Base-by-base conservation (phyloP, 2,888 invertebrate species). In the Caenorhabditis sp. region DNA sequence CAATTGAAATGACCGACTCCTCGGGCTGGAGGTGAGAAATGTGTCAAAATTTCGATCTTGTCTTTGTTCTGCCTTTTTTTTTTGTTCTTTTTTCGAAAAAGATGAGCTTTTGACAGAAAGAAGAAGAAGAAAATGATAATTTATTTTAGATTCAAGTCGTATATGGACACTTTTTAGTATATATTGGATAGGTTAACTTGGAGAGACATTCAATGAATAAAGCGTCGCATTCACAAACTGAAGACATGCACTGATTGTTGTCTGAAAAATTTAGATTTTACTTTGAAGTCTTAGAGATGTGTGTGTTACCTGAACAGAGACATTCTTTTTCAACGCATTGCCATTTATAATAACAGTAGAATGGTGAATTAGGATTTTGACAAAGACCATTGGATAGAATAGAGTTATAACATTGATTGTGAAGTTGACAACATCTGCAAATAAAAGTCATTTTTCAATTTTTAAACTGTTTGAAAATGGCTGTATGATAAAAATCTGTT, bases 301-400 rank as follows among this genome's bases (percentile, higher is more conserved):
- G 4, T 31, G 31, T 7, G 31, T 10, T 25, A 74, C 74, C 59
- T 25, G 43, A 49, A 57, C 74, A 74, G 0, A 58, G 20, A 5
- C 49, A 59, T 12, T 59, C 17, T 20, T 52, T 36, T 10, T 56
- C 50, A 4, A 65, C 31, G 43, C 74, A 74, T 31, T 67, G 26
- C 74, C 74, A 74, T 25, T 63, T 67, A 50, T 74, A 74, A 8
- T 67, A 54, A 27, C 74, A 74, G 26, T 61, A 74, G 31, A 61
- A 74, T 36, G 74, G 74, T 25, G 70, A 43, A 58, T 70, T 70
- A 10, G 56, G 54, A 25, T 70, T 74, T 49, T 69, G 58, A 21
- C 74, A 74, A 20, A 26, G 57, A 38, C 60, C 64, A 8, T 60
- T 26, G 8, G 12, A 23, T 1, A 53, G 53, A 26, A 67, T 27